These are phyloP conservation scores for Orchesellides sinensis DNA, from an alignment of 2,888 invertebrate genomes.

Conservation along the genomic window DNA sequence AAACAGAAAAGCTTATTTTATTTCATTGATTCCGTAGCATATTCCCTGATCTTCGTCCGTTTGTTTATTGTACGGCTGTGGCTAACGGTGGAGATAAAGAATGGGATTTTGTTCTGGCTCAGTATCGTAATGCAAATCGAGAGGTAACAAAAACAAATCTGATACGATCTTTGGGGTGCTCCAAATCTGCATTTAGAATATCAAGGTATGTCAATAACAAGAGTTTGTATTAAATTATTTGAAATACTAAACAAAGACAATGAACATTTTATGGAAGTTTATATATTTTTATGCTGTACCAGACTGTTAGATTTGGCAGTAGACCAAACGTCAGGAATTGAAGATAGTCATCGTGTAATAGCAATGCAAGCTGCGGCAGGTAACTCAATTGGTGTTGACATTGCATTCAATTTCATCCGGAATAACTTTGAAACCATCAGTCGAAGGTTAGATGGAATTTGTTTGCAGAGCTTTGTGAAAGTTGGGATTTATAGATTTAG, in stretches of 20 bases:
- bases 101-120: slow-evolving; percentile 63
- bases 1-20: no score
- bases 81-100: slow-evolving; percentile 66
- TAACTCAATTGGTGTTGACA: slow-evolving; percentile 63
- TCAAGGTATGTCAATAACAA: slow-evolving; percentile 37
- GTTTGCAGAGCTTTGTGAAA: no score
- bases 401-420: slow-evolving; percentile 64
- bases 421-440: slow-evolving; percentile 57
- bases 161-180: slow-evolving; percentile 66
- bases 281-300: not conserved
- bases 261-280: not conserved
- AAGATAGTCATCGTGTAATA: slow-evolving; percentile 45
- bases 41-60: slow-evolving; percentile 69
- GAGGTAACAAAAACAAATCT: slow-evolving; percentile 60
- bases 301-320: slow-evolving; percentile 64
- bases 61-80: slow-evolving; percentile 69
- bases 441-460: slow-evolving; percentile 46
- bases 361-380: slow-evolving; percentile 70
- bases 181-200: slow-evolving; percentile 58
- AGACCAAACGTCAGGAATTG: slow-evolving; percentile 53
- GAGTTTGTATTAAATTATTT: slow-evolving; percentile 18
- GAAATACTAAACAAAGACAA: not conserved
- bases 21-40: slow-evolving; percentile 31
- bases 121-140: slow-evolving; percentile 44
- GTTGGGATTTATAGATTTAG: no score